Evolutionary conservation across 2,888 invertebrate genomes (phyloP).

Genomic region (Eutolmus rufibarbis): DNA sequence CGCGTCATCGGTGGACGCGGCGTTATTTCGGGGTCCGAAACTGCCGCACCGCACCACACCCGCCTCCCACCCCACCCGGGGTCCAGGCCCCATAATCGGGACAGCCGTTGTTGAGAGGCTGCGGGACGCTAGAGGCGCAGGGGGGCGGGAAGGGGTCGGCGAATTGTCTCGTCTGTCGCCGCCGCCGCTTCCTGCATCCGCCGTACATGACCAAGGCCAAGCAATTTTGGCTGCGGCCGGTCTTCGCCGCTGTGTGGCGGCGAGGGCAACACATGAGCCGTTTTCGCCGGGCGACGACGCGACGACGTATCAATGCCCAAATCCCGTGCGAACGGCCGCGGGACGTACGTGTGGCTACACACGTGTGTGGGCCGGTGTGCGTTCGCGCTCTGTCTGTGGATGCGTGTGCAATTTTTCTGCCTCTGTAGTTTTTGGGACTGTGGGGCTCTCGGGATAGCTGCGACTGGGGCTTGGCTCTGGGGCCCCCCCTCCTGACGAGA

Average conservation of each 20-base stretch:
- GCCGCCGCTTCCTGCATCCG: constrained; percentile 33
- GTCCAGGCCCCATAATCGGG: too few species aligned
- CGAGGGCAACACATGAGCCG: background rate
- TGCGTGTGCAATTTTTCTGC: constrained; percentile 45
- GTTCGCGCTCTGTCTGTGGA: background rate
- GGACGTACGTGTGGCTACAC: background rate
- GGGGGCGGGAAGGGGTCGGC: background rate
- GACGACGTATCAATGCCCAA: background rate
- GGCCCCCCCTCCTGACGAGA: background rate
- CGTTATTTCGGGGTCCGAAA: background rate
- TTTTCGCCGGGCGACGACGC: background rate
- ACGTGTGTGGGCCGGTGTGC: background rate
- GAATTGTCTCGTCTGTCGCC: constrained; percentile 23
- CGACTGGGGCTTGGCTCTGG: background rate
- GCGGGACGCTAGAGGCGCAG: background rate
- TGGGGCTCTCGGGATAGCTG: background rate
- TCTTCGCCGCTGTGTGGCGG: constrained; percentile 43
- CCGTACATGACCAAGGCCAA: constrained; percentile 54
- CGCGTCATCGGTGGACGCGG: background rate
- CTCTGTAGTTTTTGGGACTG: constrained; percentile 27
- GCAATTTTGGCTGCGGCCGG: constrained; percentile 54
- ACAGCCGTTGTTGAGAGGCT: too few species aligned
- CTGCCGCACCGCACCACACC: too few species aligned
- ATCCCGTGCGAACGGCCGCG: background rate
- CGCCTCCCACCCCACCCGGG: too few species aligned